Conservation (phyloP, 2,797 vertebrate species). For the Tenualosa ilisha region DNA sequence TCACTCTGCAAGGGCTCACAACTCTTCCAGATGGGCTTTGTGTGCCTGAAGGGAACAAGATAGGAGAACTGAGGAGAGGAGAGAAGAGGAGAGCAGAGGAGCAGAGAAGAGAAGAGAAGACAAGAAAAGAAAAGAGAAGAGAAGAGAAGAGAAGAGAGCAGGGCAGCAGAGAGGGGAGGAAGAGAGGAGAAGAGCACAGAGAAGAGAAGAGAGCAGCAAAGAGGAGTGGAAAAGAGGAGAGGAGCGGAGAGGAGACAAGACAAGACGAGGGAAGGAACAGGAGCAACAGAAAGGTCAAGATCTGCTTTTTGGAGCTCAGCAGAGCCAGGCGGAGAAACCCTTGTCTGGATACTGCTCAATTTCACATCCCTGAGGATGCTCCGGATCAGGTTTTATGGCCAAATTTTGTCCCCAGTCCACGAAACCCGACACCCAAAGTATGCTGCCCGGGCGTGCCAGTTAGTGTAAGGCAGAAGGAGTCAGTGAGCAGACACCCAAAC, state of each 20-base stretch:
- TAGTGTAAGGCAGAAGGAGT: background rate
- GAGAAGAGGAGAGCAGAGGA: background rate
- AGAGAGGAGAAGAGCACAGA: conserved; percentile 34
- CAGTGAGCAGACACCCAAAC: background rate
- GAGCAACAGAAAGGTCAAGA: conserved; percentile 46
- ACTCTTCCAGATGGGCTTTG: conserved; percentile 56
- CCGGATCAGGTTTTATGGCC: conserved; percentile 54
- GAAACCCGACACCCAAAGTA: background rate
- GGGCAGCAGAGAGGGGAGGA: conserved; percentile 45
- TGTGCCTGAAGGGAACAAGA: conserved; percentile 14
- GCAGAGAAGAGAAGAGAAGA: background rate
- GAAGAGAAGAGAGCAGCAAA: background rate
- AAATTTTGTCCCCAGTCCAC: conserved; percentile 4
- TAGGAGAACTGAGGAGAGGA: background rate
- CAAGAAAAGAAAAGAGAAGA: background rate
- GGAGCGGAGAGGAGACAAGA: background rate
- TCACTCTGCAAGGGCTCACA: conserved; percentile 69
- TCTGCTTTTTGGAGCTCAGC: conserved; percentile 29
- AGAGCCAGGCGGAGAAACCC: conserved; percentile 28
- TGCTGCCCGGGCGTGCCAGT: background rate
- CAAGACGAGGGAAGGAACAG: conserved; percentile 15
- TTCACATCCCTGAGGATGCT: conserved; percentile 52
- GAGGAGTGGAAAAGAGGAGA: conserved; percentile 52
- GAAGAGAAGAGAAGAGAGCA: conserved; percentile 16
- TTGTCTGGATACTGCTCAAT: conserved; percentile 63